Conservation (phyloP, 2,797 vertebrate species). For the Lagocephalus sceleratus region DNA sequence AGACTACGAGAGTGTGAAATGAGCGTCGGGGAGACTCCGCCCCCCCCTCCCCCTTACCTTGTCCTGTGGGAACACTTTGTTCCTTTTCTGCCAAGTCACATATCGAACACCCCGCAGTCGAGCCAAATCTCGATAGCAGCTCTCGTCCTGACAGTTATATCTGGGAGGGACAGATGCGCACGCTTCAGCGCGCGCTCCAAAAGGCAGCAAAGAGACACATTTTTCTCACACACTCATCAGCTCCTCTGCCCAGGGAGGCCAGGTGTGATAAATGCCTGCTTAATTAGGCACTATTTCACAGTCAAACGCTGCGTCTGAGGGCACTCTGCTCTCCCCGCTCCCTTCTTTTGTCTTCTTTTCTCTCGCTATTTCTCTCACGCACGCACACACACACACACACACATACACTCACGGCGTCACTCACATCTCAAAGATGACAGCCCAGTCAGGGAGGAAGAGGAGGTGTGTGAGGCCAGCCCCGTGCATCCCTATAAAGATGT, state of each 20-base stretch:
- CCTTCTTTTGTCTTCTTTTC: slow-evolving; percentile 6
- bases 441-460: slow-evolving; percentile 97
- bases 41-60: slow-evolving; percentile 83
- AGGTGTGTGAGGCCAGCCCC: slow-evolving; percentile 96
- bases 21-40: too few species aligned
- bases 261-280: slow-evolving; percentile 63
- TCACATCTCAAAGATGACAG: slow-evolving; percentile 94
- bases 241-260: slow-evolving; percentile 26
- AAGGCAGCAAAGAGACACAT: slow-evolving; percentile 13
- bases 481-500: slow-evolving; percentile 96
- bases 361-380: not conserved
- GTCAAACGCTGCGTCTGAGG: slow-evolving; percentile 40
- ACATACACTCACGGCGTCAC: slow-evolving; percentile 50
- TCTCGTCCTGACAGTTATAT: slow-evolving; percentile 96
- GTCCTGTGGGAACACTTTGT: slow-evolving; percentile 93
- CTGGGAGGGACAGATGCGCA: slow-evolving; percentile 75
- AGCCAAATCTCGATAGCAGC: slow-evolving; percentile 94
- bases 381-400: slow-evolving; percentile 4
- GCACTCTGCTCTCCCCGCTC: slow-evolving; percentile 20
- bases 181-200: slow-evolving; percentile 55
- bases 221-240: slow-evolving; percentile 1
- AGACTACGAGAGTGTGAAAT: slow-evolving; percentile 8
- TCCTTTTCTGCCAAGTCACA: slow-evolving; percentile 88
- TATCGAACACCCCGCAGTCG: slow-evolving; percentile 91
- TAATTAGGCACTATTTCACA: slow-evolving; percentile 71